Evolutionary conservation across 2,113 vertebrate genomes (phyloP).

Genomic region (Emberiza fucata): DNA sequence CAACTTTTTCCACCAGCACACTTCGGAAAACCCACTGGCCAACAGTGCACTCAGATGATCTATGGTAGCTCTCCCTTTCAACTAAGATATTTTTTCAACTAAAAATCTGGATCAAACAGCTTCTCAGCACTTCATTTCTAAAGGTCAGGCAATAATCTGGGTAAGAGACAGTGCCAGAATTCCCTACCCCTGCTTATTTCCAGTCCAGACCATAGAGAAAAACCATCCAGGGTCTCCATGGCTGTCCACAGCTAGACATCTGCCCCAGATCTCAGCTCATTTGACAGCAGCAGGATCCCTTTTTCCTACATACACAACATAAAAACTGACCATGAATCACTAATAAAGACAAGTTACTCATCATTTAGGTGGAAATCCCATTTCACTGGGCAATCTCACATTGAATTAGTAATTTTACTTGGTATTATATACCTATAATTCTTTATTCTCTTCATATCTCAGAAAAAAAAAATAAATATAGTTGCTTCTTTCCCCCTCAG

Average conservation of each 20-base stretch:
- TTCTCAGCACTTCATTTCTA: background rate
- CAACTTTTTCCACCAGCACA: background rate
- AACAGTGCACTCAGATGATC: background rate
- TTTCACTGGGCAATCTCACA: background rate
- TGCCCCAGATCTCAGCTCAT: background rate
- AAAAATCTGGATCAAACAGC: background rate
- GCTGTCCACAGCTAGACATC: background rate
- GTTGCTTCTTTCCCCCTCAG: background rate
- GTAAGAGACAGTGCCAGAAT: background rate
- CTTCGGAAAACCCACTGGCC: background rate
- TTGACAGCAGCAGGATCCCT: background rate
- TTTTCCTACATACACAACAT: background rate
- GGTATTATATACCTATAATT: background rate
- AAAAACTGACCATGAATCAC: background rate
- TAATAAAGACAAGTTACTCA: background rate
- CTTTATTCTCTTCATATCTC: background rate
- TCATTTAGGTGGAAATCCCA: background rate
- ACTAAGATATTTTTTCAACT: background rate
- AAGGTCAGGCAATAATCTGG: background rate
- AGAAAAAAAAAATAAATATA: background rate
- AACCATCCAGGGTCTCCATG: background rate
- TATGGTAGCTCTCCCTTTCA: background rate
- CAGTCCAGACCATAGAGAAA: background rate
- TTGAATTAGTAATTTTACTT: background rate
- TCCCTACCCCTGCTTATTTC: background rate